Evolutionary conservation across 2,113 vertebrate species (phyloP).

Genomic region (Mirza zaza): DNA sequence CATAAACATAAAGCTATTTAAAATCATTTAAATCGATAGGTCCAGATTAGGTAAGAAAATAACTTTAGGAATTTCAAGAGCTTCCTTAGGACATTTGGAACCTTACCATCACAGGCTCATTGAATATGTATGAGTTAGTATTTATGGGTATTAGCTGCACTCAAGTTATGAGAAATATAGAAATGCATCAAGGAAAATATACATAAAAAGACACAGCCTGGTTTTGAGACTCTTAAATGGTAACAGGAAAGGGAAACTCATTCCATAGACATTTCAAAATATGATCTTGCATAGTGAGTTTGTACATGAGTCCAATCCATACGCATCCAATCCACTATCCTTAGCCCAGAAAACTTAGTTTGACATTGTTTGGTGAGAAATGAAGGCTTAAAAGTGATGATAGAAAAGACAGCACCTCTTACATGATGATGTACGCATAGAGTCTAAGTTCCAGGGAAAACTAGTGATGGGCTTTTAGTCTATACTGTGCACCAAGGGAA

Average conservation of each 20-base stretch:
- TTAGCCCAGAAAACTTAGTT: background rate
- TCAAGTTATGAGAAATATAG: background rate
- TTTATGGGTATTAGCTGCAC: background rate
- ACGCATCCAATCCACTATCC: background rate
- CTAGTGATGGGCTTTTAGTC: background rate
- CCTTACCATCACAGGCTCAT: background rate
- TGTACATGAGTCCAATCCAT: background rate
- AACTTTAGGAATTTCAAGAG: background rate
- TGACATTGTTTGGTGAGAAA: background rate
- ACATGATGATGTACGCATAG: background rate
- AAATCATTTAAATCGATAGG: background rate
- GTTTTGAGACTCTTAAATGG: background rate
- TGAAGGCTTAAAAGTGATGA: background rate
- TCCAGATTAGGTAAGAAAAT: background rate
- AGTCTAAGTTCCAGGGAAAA: background rate
- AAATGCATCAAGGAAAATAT: background rate
- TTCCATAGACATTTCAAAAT: background rate
- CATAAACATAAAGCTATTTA: background rate
- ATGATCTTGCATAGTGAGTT: background rate
- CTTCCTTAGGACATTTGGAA: background rate
- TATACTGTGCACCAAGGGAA: background rate
- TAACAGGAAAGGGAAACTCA: background rate
- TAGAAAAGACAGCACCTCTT: background rate
- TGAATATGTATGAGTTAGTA: background rate
- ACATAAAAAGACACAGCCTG: background rate